Conservation (phyloP, 2,113 vertebrate genomes). For the Percopsis transmontana region DNA sequence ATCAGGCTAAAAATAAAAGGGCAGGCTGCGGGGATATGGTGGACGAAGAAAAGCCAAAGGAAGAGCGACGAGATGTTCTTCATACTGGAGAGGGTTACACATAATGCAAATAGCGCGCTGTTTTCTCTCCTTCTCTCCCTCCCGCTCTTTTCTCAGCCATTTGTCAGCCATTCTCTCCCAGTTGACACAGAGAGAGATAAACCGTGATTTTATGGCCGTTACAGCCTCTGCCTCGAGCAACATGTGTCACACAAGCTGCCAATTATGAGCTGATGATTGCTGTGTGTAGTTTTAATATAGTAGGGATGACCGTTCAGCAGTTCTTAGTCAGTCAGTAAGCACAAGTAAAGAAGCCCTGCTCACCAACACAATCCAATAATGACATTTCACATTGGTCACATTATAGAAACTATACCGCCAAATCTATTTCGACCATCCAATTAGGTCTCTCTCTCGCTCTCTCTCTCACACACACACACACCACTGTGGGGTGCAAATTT, state of each 20-base stretch:
- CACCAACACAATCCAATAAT: background rate
- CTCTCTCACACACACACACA: too few species aligned
- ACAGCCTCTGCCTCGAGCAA: constrained; percentile 20
- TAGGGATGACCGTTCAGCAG: constrained; percentile 2
- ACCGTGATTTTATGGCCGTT: constrained; percentile 42
- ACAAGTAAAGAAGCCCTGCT: background rate
- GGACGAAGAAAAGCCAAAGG: constrained; percentile 14
- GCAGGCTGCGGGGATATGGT: background rate
- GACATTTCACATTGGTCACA: background rate
- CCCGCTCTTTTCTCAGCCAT: constrained; percentile 20
- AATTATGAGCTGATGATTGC: constrained; percentile 43
- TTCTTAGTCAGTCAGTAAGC: background rate
- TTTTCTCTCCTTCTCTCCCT: constrained; percentile 14
- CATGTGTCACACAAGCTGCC: constrained; percentile 21
- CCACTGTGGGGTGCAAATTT: constrained; percentile 12
- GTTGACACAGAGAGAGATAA: constrained; percentile 49
- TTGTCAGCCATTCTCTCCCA: constrained; percentile 32
- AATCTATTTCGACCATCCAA: too few species aligned
- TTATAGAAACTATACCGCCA: too few species aligned
- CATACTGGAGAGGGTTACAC: constrained; percentile 34
- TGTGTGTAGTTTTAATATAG: constrained; percentile 25
- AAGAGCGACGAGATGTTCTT: constrained; percentile 25
- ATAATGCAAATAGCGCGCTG: constrained; percentile 47
- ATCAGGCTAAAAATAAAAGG: constrained; percentile 35
- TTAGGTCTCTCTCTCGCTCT: too few species aligned